phyloP scores from a whole-genome alignment of 2,797 vertebrate species.

The Eospalax fontanierii region DNA sequence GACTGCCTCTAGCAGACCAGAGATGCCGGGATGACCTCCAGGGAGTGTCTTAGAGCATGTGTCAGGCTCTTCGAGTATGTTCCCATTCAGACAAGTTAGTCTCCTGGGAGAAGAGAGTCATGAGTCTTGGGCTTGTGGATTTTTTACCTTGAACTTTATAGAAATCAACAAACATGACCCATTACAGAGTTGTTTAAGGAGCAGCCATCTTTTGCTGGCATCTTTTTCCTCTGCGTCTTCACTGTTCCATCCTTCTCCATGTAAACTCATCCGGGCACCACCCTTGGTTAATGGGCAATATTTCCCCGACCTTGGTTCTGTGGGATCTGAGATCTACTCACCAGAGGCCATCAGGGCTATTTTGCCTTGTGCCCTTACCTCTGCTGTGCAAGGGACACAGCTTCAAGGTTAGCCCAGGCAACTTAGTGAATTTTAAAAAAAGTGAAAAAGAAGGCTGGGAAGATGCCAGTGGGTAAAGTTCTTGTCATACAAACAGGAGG shows the following conservation, averaged over 20 bases:
- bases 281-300: rapidly evolving
- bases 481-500: too few species aligned
- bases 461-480: too few species aligned
- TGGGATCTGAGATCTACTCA: background rate
- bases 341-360: background rate
- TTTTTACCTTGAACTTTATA: constrained; percentile 15
- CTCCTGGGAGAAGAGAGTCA: background rate
- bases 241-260: background rate
- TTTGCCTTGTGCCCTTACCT: background rate
- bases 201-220: background rate
- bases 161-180: background rate
- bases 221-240: background rate
- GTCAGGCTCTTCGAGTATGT: too few species aligned
- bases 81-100: background rate
- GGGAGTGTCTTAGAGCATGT: background rate
- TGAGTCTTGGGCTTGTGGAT: background rate
- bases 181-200: constrained; percentile 15
- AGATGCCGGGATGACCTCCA: background rate
- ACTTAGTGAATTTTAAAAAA: too few species aligned
- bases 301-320: background rate
- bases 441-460: too few species aligned
- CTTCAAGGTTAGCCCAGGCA: too few species aligned
- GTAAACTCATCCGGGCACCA: background rate
- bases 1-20: background rate
- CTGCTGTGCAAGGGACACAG: too few species aligned